These are phyloP conservation scores for Hydra vulgaris DNA, from an alignment of 30 jellyfish, hydroid and myxozoan genomes.

Conservation along the genomic window DNA sequence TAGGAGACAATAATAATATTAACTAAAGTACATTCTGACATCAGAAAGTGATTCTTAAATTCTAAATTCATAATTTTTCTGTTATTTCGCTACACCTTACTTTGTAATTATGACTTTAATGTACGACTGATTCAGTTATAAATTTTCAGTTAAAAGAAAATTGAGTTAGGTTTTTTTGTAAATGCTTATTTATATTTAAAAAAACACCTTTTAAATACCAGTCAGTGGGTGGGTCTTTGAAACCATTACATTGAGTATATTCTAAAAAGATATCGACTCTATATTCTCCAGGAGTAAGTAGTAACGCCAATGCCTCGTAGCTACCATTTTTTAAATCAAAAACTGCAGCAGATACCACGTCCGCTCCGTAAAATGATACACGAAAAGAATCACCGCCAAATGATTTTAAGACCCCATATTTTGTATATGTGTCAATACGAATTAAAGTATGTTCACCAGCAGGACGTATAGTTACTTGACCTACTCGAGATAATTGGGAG, in stretches of 20 bases:
- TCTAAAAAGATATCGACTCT: constrained; percentile 53
- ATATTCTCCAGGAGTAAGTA: constrained; percentile 68
- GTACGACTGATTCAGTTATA: no score
- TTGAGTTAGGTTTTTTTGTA: no score
- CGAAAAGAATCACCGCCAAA: constrained; percentile 88
- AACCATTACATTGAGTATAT: constrained; percentile 76
- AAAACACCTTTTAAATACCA: constrained; percentile 91
- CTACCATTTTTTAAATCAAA: constrained; percentile 72
- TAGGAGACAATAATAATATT: no score
- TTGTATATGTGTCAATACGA: constrained; percentile 45
- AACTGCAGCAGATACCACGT: constrained; percentile 65
- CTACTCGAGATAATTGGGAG: constrained; percentile 39
- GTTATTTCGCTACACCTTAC: no score
- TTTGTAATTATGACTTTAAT: no score
- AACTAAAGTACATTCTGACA: no score
- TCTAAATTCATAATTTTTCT: no score
- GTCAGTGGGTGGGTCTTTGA: constrained; percentile 85
- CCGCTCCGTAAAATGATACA: constrained; percentile 56
- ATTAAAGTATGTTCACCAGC: constrained; percentile 71
- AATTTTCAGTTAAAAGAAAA: no score
- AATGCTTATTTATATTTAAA: no score
- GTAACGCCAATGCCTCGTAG: constrained; percentile 67
- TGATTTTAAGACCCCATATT: constrained; percentile 40
- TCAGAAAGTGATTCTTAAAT: no score
- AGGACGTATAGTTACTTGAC: constrained; percentile 25